Evolutionary conservation across 2,113 vertebrate species (phyloP).

Genomic region (Gopherus flavomarginatus): DNA sequence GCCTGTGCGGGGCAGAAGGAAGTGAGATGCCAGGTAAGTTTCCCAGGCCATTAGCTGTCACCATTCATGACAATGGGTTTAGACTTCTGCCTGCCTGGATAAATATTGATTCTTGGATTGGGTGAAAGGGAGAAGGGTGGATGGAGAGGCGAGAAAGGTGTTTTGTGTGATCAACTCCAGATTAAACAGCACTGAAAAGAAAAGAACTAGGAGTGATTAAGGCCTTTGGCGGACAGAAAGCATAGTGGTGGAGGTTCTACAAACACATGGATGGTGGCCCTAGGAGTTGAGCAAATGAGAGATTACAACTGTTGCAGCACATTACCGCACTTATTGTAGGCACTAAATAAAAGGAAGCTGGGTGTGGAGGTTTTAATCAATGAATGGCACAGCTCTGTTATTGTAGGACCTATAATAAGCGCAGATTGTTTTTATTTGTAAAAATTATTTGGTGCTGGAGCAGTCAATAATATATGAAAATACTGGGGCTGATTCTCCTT

Average conservation of each 20-base stretch:
- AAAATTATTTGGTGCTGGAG: not conserved
- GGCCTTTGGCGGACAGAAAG: not conserved
- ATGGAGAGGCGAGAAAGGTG: not conserved
- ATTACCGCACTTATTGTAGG: not conserved
- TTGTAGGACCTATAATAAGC: not conserved
- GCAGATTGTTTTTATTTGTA: not conserved
- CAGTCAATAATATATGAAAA: not conserved
- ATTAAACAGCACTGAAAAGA: not conserved
- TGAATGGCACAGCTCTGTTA: not conserved
- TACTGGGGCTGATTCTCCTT: not conserved
- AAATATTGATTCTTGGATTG: not conserved
- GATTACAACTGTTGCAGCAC: not conserved
- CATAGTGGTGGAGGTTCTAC: not conserved
- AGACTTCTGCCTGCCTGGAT: not conserved
- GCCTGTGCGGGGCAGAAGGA: not conserved
- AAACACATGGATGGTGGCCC: not conserved
- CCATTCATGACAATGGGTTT: not conserved
- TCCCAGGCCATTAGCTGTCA: not conserved
- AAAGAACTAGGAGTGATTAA: not conserved
- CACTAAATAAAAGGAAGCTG: not conserved
- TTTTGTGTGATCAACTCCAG: not conserved
- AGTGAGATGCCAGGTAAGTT: not conserved
- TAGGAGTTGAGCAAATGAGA: not conserved
- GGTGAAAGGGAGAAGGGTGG: not conserved
- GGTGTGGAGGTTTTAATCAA: not conserved